These are phyloP conservation scores for Epicampocera succincta DNA, from an alignment of 2,888 invertebrate species.

Conservation along the genomic window DNA sequence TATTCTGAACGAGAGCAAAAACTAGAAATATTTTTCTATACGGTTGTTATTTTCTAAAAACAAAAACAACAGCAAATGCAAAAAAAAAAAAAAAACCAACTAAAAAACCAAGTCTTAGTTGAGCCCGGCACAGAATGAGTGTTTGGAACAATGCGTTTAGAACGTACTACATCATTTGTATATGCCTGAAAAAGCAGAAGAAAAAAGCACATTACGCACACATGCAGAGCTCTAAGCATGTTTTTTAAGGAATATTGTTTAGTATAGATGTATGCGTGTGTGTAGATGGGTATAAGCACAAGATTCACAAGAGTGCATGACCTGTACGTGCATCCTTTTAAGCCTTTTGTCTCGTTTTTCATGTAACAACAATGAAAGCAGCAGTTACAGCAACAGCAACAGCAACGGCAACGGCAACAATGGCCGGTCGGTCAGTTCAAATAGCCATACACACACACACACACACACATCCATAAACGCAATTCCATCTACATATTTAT, in stretches of 20 bases:
- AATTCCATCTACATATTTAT: background rate
- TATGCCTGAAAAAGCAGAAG: slow-evolving; percentile 54
- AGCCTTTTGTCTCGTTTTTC: slow-evolving; percentile 69
- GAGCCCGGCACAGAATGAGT: slow-evolving; percentile 42
- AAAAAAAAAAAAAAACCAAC: slow-evolving; percentile 31
- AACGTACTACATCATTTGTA: slow-evolving; percentile 66
- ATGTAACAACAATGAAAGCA: slow-evolving; percentile 47
- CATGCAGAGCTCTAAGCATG: background rate
- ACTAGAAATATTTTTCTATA: slow-evolving; percentile 67
- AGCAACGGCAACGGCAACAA: slow-evolving; percentile 38
- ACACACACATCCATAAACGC: background rate
- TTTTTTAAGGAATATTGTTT: slow-evolving; percentile 45
- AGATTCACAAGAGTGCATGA: slow-evolving; percentile 63
- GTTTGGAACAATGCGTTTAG: slow-evolving; percentile 64
- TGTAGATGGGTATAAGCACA: background rate
- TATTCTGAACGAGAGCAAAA: slow-evolving; percentile 58
- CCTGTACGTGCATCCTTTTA: slow-evolving; percentile 67
- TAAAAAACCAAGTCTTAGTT: slow-evolving; percentile 36
- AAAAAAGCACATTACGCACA: slow-evolving; percentile 1
- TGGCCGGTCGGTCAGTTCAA: slow-evolving; percentile 32
- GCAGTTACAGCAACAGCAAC: slow-evolving; percentile 22
- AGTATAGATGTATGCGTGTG: too few relatives aligned
- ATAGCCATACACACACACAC: slow-evolving; percentile 34
- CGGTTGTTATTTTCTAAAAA: slow-evolving; percentile 62
- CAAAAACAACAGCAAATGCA: slow-evolving; percentile 30